Conservation (phyloP, 2,797 vertebrate genomes). For the Coracias cyanogaster region DNA sequence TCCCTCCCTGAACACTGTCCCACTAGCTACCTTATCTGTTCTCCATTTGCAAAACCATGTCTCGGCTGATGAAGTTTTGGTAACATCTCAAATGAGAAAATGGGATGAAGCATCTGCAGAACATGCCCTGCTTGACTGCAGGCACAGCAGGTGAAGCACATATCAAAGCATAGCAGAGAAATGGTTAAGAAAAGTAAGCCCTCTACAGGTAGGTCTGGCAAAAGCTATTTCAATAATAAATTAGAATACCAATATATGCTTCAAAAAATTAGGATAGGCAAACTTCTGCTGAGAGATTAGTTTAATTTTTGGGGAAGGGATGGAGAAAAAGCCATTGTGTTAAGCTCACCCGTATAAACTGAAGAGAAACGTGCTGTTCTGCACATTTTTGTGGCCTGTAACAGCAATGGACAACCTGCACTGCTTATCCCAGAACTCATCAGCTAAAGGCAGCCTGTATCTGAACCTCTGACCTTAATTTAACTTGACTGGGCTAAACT, state of each 20-base stretch:
- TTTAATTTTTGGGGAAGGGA: not conserved
- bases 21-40: not conserved
- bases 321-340: not conserved
- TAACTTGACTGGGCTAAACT: constrained; percentile 34
- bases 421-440: constrained; percentile 32
- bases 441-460: constrained; percentile 9
- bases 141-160: constrained; percentile 11
- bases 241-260: not conserved
- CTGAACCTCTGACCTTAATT: constrained; percentile 48
- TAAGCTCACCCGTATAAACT: not conserved
- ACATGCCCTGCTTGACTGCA: not conserved
- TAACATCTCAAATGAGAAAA: constrained; percentile 26
- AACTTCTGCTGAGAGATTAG: not conserved
- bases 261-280: not conserved
- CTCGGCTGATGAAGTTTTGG: not conserved
- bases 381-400: not conserved
- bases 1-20: not conserved
- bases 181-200: constrained; percentile 29
- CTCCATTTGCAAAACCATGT: constrained; percentile 16
- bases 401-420: not conserved
- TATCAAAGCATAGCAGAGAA: constrained; percentile 27
- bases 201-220: not conserved
- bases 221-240: not conserved
- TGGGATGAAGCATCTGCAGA: not conserved
- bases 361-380: not conserved